Conservation (phyloP, 1,140 invertebrate genomes). For the Fopius arisanus region DNA sequence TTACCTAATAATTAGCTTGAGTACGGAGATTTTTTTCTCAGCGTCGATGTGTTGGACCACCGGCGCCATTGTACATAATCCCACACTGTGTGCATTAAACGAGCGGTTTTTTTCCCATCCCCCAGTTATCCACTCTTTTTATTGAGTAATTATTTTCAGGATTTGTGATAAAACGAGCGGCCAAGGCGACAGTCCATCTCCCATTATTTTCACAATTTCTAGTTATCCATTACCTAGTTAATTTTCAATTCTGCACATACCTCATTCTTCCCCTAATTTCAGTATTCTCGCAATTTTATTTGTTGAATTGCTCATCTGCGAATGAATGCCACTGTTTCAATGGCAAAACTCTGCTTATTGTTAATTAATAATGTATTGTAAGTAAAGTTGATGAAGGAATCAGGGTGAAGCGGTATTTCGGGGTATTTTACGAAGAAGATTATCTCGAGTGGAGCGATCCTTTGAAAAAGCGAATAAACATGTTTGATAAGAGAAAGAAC, state of each 20-base stretch:
- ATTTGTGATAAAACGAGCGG: background rate
- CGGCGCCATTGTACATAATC: constrained; percentile 14
- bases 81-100: background rate
- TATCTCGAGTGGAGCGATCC: background rate
- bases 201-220: background rate
- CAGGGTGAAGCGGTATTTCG: background rate
- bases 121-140: background rate
- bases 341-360: background rate
- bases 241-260: background rate
- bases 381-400: constrained; percentile 1
- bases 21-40: background rate
- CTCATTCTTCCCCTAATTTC: no score
- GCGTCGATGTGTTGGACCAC: background rate
- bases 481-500: constrained; percentile 20
- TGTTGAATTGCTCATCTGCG: background rate
- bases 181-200: background rate
- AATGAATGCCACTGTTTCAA: background rate
- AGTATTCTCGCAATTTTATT: background rate
- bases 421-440: background rate
- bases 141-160: background rate
- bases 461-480: constrained; percentile 12
- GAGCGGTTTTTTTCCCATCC: background rate
- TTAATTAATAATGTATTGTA: background rate
- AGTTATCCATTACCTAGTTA: background rate
- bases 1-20: background rate